Conservation (phyloP, 2,113 vertebrate species). For the Poecile atricapillus region DNA sequence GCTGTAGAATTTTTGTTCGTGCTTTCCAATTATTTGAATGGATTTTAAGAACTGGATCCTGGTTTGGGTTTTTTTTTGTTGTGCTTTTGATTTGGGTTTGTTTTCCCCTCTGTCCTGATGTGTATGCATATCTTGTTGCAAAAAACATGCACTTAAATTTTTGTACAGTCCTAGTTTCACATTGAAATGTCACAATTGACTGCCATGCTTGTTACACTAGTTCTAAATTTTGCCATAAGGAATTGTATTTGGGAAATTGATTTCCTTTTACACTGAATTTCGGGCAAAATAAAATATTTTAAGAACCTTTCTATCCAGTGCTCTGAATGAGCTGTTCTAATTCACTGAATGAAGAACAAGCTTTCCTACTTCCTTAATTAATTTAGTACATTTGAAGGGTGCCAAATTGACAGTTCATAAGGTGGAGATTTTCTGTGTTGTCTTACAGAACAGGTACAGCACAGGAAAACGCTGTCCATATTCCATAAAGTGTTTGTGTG, state of each 20-base stretch:
- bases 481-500: background rate
- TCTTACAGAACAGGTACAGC: conserved; percentile 33
- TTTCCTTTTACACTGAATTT: conserved; percentile 34
- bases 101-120: background rate
- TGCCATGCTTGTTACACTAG: conserved; percentile 25
- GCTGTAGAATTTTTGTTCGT: background rate
- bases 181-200: conserved; percentile 47
- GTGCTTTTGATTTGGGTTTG: background rate
- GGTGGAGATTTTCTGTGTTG: conserved; percentile 47
- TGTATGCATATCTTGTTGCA: background rate
- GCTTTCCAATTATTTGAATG: background rate
- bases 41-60: background rate
- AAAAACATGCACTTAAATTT: background rate
- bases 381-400: conserved; percentile 59
- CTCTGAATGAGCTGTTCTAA: conserved; percentile 54
- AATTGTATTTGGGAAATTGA: background rate
- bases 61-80: background rate
- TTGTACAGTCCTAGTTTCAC: conserved; percentile 40
- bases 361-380: conserved; percentile 49
- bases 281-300: conserved; percentile 54
- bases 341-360: conserved; percentile 63
- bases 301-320: conserved; percentile 48
- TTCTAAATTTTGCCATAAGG: conserved; percentile 3
- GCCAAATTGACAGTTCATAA: background rate
- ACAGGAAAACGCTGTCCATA: background rate